phyloP scores from a whole-genome alignment of 2,113 vertebrate species.

The Melozone crissalis region DNA sequence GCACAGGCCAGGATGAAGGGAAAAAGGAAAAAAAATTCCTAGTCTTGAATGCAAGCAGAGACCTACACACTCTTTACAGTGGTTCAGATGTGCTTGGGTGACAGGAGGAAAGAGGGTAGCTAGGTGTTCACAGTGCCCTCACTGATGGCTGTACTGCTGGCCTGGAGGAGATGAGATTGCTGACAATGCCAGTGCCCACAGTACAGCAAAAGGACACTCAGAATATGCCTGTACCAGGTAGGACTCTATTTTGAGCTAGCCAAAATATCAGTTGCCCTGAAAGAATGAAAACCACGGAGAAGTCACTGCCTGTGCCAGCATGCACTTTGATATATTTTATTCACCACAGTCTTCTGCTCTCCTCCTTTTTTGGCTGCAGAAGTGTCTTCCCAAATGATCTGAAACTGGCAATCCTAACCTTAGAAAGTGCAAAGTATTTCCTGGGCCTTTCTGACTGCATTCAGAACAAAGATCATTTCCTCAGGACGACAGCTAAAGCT shows the following conservation, averaged over 20 bases:
- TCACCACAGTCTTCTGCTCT: background rate
- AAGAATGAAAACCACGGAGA: background rate
- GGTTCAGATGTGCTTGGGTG: background rate
- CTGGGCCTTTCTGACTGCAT: background rate
- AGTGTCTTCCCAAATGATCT: background rate
- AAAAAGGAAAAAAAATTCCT: no score
- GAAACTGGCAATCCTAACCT: background rate
- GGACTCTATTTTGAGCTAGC: background rate
- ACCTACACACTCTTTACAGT: background rate
- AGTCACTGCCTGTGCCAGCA: background rate
- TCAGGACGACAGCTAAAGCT: background rate
- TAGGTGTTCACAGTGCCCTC: background rate
- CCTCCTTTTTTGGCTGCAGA: background rate
- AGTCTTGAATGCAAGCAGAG: background rate
- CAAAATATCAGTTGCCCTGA: background rate
- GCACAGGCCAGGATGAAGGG: background rate
- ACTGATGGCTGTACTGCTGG: background rate
- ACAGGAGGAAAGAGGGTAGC: background rate
- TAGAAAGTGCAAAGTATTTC: background rate
- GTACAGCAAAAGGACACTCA: background rate
- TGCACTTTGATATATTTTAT: background rate
- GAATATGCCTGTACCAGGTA: background rate
- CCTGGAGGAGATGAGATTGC: background rate
- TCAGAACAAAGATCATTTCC: background rate
- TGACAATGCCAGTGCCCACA: background rate